Base-by-base conservation (phyloP, 2,888 invertebrate genomes). In the Drosophila prolongata region DNA sequence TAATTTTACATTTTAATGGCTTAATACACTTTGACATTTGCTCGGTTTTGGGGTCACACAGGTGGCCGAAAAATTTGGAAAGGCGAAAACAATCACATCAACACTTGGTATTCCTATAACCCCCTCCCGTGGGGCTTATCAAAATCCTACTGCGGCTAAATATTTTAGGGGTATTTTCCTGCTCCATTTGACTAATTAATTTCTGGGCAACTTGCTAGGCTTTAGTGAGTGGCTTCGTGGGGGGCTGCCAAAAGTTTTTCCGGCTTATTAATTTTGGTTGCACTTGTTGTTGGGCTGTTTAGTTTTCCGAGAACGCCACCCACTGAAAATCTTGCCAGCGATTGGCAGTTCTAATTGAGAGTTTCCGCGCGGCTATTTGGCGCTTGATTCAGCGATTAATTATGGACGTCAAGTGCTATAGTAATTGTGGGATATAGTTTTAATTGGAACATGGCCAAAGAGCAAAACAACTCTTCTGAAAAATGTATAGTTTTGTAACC, bases 161-260 rank as follows among this genome's bases (percentile, higher is more conserved):
- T 62, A 80, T 83, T 79, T 75, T 47, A 77, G 47, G 49, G 35
- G 19, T 27, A 19, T 65, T 73, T 64, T 47, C 55, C 50, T 49
- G 50, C 69, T 64, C 67, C 76, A 77, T 67, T 82, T 68, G 71
- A 72, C 86, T 83, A 88, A 83, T 83, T 83, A 88, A 83, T 86
- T 82, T 79, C 77, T 76, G 58, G 55, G n/a, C 59, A 82, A 79
- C 70, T 87, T 82, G 67, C 70, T 30, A 49, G 49, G 59, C 56
- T 66, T 62, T 56, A 66, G 50, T 44, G 27, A 47, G 24, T 40
- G 19, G 27, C 30, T 14, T 16, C 4, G n/a, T 16, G 40, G 71
- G 42, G 62, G 75, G 61, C 19, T 46, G 43, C 56, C 40, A 69
- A 85, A 84, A 68, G 50, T 79, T 81, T 75, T 74, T 72, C 50